Percentiles rank a stretch among this genome's conserved stretches.
Evolutionary conservation across 2,888 invertebrate genomes (phyloP).

Genomic region (Lottia gigantea): DNA sequence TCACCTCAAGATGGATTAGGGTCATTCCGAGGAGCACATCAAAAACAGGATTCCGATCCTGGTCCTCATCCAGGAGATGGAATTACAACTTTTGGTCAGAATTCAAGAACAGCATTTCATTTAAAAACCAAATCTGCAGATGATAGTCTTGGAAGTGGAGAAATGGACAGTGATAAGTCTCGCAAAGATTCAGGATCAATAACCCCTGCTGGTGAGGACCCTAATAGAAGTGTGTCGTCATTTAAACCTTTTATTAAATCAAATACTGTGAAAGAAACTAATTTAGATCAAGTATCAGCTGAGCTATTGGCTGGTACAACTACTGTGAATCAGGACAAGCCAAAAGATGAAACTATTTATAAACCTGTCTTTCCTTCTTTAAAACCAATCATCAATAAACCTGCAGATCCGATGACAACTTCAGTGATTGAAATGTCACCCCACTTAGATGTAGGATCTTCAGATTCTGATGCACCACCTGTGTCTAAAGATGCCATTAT

Average conservation of each 20-base stretch:
- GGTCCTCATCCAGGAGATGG: constrained; percentile 5
- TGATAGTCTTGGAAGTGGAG: constrained; percentile 7
- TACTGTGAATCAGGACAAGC: constrained; percentile 32
- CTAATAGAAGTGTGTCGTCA: constrained; percentile 34
- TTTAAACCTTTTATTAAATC: constrained; percentile 38
- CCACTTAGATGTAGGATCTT: constrained; percentile 15
- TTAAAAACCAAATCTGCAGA: constrained; percentile 29
- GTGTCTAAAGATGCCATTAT: constrained; percentile 51
- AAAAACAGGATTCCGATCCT: constrained; percentile 16
- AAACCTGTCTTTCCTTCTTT: constrained; percentile 46
- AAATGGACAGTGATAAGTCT: constrained; percentile 10
- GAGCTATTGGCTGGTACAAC: constrained; percentile 34
- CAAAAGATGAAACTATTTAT: constrained; percentile 40
- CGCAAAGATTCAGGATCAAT: constrained; percentile 14
- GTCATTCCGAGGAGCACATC: constrained; percentile 18
- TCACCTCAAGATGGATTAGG: constrained; percentile 20
- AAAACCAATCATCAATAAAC: constrained; percentile 30
- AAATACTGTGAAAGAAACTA: constrained; percentile 28
- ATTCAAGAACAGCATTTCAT: constrained; percentile 40
- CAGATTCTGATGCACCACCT: constrained; percentile 35
- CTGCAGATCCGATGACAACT: constrained; percentile 18
- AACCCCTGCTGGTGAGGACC: constrained; percentile 19
- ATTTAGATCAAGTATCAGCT: constrained; percentile 32
- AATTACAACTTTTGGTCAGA: constrained; percentile 22
- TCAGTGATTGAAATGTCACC: constrained; percentile 20